A percentile compares a stretch with the other conserved stretches of the same genome.
These are phyloP conservation scores for Lysandra bellargus DNA, from an alignment of 2,888 invertebrate genomes.

Conservation along the genomic window DNA sequence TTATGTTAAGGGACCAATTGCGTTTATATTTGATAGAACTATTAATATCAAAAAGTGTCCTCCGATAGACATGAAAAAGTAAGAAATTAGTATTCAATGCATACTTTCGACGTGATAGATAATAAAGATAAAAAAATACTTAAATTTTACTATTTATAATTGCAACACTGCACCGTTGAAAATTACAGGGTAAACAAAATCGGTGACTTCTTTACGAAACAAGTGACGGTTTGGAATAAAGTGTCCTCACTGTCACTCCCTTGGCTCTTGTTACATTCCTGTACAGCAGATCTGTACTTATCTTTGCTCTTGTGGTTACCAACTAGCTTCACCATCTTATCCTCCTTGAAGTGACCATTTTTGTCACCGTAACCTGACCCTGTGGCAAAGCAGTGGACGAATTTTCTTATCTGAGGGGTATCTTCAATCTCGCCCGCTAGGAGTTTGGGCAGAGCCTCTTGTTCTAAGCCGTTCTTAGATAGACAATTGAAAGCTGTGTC, in stretches of 20 bases:
- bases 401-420: slow-evolving; percentile 53
- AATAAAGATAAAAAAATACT: neutral
- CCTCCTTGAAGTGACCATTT: slow-evolving; percentile 53
- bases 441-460: slow-evolving; percentile 42
- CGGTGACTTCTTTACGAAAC: slow-evolving; percentile 38
- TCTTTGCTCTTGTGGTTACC: slow-evolving; percentile 47
- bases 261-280: slow-evolving; percentile 50
- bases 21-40: too few relatives aligned
- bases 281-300: slow-evolving; percentile 46
- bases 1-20: too few relatives aligned
- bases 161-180: neutral
- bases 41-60: too few relatives aligned
- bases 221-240: slow-evolving; percentile 40
- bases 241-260: slow-evolving; percentile 50
- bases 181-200: slow-evolving; percentile 35
- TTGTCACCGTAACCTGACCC: slow-evolving; percentile 48
- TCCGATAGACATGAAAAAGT: too few relatives aligned
- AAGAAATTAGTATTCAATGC: neutral
- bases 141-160: neutral
- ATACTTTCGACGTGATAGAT: neutral
- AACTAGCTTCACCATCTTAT: slow-evolving; percentile 49
- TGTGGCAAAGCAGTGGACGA: slow-evolving; percentile 55
- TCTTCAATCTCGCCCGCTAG: slow-evolving; percentile 53
- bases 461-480: slow-evolving; percentile 39
- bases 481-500: slow-evolving; percentile 44